Conservation (phyloP, 1,140 invertebrate species). For the Liolophura sinensis region DNA sequence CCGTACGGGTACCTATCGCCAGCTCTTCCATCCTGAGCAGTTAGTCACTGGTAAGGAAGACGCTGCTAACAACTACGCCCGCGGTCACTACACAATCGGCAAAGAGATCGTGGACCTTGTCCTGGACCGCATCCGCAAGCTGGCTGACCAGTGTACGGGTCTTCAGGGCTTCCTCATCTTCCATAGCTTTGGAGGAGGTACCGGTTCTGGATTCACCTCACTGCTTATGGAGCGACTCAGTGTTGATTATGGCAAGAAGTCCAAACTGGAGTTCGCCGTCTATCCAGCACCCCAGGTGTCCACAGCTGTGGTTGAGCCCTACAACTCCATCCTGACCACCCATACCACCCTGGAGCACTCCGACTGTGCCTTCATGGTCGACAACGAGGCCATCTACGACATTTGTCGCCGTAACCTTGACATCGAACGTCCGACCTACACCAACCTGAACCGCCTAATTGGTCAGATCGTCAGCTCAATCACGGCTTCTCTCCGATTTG, state of each 20-base stretch:
- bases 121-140: constrained; percentile 13
- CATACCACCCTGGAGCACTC: constrained; percentile 60
- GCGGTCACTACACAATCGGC: constrained; percentile 48
- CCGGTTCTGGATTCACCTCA: constrained; percentile 78
- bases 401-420: constrained; percentile 79
- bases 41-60: too few species aligned
- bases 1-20: too few species aligned
- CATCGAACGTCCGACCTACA: constrained; percentile 72
- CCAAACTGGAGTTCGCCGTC: constrained; percentile 36
- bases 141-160: constrained; percentile 36
- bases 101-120: constrained; percentile 54
- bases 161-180: constrained; percentile 30
- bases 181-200: constrained; percentile 67
- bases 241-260: constrained; percentile 69
- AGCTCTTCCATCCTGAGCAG: too few species aligned
- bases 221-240: constrained; percentile 85
- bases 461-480: constrained; percentile 66
- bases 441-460: constrained; percentile 70
- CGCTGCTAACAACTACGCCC: too few species aligned
- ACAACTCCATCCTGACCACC: constrained; percentile 55
- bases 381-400: constrained; percentile 90
- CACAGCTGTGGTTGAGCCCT: constrained; percentile 58
- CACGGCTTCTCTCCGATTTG: constrained; percentile 79
- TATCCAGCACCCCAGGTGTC: constrained; percentile 76
- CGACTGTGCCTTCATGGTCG: constrained; percentile 58